A percentile compares a stretch with the other conserved stretches of the same genome.
Evolutionary conservation across 2,888 invertebrate genomes (phyloP).

Genomic region (Ichneumoninae sp.): DNA sequence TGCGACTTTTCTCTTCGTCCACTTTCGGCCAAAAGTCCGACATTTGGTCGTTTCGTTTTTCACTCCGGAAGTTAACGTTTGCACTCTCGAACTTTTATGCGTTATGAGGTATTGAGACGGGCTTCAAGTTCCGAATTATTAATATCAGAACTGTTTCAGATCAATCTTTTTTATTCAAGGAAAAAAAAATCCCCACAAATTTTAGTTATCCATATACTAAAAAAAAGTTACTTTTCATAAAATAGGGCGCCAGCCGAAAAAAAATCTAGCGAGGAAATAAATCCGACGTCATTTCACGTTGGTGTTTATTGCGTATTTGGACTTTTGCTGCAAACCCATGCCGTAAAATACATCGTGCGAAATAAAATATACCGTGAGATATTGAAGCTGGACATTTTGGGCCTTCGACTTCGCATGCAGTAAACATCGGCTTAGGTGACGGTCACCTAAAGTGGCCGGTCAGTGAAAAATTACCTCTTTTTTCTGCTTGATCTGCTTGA

Average conservation of each 20-base stretch:
- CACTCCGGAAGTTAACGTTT: conserved; percentile 67
- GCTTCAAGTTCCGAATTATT: neutral
- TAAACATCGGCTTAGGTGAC: neutral
- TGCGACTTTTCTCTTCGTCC: neutral
- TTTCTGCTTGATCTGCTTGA: neutral
- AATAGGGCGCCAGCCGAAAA: neutral
- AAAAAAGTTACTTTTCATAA: neutral
- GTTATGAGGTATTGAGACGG: neutral
- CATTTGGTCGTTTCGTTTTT: neutral
- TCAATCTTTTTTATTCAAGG: neutral
- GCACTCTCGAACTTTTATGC: neutral
- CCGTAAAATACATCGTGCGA: too few species aligned
- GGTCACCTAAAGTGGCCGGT: neutral
- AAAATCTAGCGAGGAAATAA: neutral
- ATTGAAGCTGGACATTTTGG: neutral
- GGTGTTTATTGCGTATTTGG: too few species aligned
- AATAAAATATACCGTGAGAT: neutral
- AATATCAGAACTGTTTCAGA: neutral
- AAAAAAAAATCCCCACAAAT: neutral
- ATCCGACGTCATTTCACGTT: neutral
- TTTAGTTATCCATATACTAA: neutral
- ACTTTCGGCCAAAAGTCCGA: neutral
- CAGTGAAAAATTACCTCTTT: conserved; percentile 16
- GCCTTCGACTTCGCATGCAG: neutral
- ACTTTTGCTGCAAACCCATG: too few species aligned